phyloP scores from a whole-genome alignment of 2,797 vertebrate genomes.

The Rachycentron canadum region DNA sequence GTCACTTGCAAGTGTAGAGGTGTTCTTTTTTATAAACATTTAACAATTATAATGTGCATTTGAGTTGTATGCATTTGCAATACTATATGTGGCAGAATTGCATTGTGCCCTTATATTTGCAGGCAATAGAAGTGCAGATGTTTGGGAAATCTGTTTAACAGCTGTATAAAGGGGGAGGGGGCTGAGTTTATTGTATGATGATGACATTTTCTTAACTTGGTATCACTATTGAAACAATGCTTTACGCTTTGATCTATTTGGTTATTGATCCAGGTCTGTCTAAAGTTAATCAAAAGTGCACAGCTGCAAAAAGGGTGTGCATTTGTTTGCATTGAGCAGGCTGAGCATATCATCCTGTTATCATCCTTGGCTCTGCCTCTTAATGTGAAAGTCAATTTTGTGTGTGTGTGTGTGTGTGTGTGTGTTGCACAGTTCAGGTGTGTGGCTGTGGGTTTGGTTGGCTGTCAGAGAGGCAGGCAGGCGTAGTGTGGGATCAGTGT shows the following conservation, averaged over 20 bases:
- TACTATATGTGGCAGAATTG: not conserved
- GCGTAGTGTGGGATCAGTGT: constrained; percentile 52
- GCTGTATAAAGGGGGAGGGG: not conserved
- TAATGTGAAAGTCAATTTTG: not conserved
- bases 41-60: not conserved
- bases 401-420: constrained; percentile 26
- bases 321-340: constrained; percentile 36
- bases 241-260: constrained; percentile 22
- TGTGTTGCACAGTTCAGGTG: constrained; percentile 13
- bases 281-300: constrained; percentile 23
- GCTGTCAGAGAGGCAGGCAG: constrained; percentile 11
- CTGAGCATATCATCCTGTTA: constrained; percentile 39
- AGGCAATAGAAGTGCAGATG: not conserved
- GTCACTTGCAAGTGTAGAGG: not conserved
- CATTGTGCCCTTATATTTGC: not conserved
- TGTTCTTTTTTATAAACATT: not conserved
- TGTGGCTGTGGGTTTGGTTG: constrained; percentile 47
- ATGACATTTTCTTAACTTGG: not conserved
- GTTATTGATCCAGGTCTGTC: constrained; percentile 18
- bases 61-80: not conserved
- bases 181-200: no score
- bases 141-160: not conserved
- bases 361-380: not conserved
- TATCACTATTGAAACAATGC: not conserved
- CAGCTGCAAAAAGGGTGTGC: not conserved